phyloP scores from a whole-genome alignment of 2,888 invertebrate species.

The Hypena proboscidalis region DNA sequence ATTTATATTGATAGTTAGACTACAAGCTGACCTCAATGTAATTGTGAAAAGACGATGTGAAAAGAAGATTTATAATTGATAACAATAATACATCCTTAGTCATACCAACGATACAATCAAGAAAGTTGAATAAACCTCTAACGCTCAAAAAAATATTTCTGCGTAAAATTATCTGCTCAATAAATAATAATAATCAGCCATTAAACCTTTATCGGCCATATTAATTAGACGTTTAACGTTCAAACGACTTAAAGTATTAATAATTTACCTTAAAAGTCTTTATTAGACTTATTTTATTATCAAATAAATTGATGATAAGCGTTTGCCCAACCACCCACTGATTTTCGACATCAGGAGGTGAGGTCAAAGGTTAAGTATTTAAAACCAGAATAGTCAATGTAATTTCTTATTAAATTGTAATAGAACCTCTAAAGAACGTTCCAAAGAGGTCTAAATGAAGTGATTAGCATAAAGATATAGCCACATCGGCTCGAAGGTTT shows the following conservation, averaged over 20 bases:
- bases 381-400: no score
- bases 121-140: no score
- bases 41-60: no score
- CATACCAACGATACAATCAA: no score
- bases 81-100: no score
- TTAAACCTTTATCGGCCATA: conserved; percentile 1
- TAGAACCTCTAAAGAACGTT: conserved; percentile 11
- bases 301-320: neutral
- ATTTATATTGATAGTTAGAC: no score
- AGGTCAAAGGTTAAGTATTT: conserved; percentile 24
- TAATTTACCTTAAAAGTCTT: conserved; percentile 20
- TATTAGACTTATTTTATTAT: conserved; percentile 19
- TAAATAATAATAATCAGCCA: neutral
- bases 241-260: conserved; percentile 1
- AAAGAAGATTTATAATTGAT: no score
- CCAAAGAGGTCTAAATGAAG: conserved; percentile 32
- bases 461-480: conserved; percentile 35
- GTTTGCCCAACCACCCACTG: conserved; percentile 13
- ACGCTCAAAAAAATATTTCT: no score
- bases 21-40: no score
- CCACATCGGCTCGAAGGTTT: conserved; percentile 38
- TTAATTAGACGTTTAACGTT: neutral
- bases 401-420: no score
- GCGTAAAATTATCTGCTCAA: neutral
- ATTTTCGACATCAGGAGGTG: conserved; percentile 8